These are phyloP conservation scores for Neoaliturus tenellus DNA, from an alignment of 2,888 invertebrate genomes.

Conservation along the genomic window DNA sequence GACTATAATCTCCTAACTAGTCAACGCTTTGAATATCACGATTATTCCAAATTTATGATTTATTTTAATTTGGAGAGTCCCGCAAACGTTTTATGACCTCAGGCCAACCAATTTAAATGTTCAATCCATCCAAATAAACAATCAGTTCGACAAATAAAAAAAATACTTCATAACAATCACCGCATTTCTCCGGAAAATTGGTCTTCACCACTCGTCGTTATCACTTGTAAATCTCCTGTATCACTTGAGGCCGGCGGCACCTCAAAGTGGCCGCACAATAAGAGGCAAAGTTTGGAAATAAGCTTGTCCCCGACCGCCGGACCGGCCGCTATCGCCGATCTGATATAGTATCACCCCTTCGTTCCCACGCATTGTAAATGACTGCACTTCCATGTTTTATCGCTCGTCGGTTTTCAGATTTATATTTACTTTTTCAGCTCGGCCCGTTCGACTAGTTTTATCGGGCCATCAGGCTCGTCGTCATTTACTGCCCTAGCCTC, in stretches of 20 bases:
- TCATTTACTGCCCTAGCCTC: constrained; percentile 39
- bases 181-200: no score
- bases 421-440: constrained; percentile 58
- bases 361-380: constrained; percentile 55
- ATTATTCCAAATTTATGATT: no score
- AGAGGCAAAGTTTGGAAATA: constrained; percentile 52
- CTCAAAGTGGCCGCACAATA: constrained; percentile 32
- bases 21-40: no score
- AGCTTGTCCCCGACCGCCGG: constrained; percentile 46
- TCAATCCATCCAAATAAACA: no score
- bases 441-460: constrained; percentile 54
- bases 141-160: no score
- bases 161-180: no score
- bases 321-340: constrained; percentile 28
- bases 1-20: no score
- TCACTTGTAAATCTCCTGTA: no score
- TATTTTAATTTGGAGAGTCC: no score
- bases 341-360: constrained; percentile 50
- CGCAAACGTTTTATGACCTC: no score
- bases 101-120: no score
- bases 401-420: constrained; percentile 55
- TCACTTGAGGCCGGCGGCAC: not conserved
- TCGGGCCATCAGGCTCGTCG: constrained; percentile 44
- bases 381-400: constrained; percentile 58
- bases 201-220: no score